phyloP scores from a whole-genome alignment of 2,888 invertebrate species.

The Nomada fucata region DNA sequence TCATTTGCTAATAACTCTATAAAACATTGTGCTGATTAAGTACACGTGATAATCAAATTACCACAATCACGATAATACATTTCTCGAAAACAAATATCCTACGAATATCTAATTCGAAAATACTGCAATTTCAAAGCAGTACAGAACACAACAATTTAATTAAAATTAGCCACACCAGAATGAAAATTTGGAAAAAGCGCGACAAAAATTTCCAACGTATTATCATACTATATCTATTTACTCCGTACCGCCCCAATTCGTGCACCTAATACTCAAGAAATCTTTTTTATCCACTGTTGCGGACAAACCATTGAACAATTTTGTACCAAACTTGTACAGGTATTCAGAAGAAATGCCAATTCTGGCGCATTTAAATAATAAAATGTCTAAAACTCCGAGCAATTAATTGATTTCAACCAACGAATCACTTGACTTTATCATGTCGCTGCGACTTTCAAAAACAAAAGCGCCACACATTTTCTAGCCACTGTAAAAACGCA shows the following conservation, averaged over 20 bases:
- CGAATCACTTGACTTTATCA: background rate
- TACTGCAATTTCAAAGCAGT: background rate
- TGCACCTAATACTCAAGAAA: background rate
- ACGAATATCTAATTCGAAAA: background rate
- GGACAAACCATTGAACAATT: background rate
- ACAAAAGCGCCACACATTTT: background rate
- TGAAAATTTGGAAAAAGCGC: background rate
- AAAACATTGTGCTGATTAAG: constrained; percentile 1
- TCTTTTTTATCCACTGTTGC: background rate
- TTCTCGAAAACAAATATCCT: constrained; percentile 4
- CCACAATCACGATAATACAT: background rate
- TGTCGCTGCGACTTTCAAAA: background rate
- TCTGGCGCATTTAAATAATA: no score
- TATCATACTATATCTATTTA: background rate
- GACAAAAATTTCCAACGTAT: no score
- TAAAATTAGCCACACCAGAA: constrained; percentile 6
- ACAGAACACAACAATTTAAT: background rate
- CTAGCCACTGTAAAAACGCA: constrained; percentile 6
- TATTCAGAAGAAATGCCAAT: background rate
- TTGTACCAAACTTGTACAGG: background rate
- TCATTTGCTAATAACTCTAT: constrained; percentile 8
- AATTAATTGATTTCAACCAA: constrained; percentile 8
- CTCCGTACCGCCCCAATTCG: constrained; percentile 9
- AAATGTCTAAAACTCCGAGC: background rate
- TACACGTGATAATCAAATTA: constrained; percentile 1